phyloP scores from a whole-genome alignment of 2,113 vertebrate genomes.

The Sinosuthora webbiana region DNA sequence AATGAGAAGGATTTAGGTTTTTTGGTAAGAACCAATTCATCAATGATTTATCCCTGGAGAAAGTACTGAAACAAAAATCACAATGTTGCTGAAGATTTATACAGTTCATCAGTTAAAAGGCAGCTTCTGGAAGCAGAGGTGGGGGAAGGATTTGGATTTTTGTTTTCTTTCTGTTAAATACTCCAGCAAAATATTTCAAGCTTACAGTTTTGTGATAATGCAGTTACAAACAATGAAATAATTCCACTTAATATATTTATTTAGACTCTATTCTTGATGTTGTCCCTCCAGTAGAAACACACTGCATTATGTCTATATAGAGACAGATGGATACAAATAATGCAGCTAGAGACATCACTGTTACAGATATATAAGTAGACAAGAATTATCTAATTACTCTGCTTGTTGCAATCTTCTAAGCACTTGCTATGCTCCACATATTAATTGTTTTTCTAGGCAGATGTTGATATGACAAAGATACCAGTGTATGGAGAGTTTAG shows the following conservation, averaged over 20 bases:
- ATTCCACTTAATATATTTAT: slow-evolving; percentile 29
- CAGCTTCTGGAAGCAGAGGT: slow-evolving; percentile 61
- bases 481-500: background rate
- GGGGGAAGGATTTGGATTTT: background rate
- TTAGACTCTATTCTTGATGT: slow-evolving; percentile 13
- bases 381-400: slow-evolving; percentile 51
- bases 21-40: slow-evolving; percentile 80
- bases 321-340: slow-evolving; percentile 47
- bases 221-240: slow-evolving; percentile 3
- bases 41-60: slow-evolving; percentile 77
- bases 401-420: slow-evolving; percentile 21
- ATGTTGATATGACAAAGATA: background rate
- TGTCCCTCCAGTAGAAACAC: slow-evolving; percentile 57
- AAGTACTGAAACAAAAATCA: slow-evolving; percentile 75
- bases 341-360: slow-evolving; percentile 27
- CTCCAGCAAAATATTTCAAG: slow-evolving; percentile 24
- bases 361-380: slow-evolving; percentile 58
- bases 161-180: slow-evolving; percentile 51
- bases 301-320: slow-evolving; percentile 56
- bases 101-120: slow-evolving; percentile 70
- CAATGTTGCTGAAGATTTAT: slow-evolving; percentile 69
- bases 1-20: slow-evolving; percentile 78
- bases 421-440: background rate
- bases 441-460: background rate
- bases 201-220: slow-evolving; percentile 11